Evolutionary conservation across 2,797 vertebrate species (phyloP), one percentile per base, ranked within the genome.

Genomic region (Epinephelus malabaricus): DNA sequence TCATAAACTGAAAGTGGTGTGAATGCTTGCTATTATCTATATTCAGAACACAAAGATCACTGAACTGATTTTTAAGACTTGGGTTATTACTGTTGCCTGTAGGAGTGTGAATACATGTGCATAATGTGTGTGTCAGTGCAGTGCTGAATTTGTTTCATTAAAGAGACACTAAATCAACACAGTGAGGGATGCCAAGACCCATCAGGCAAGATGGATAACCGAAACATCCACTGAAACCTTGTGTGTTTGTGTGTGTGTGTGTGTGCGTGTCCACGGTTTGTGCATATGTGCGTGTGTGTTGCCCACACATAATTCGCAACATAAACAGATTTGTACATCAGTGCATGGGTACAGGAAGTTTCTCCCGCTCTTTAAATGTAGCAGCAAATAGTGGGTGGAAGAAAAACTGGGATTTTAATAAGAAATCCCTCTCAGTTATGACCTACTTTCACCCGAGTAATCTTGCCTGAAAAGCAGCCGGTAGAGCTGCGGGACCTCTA

Each of bases 101-200:
- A 27, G 15, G 63, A 53, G n/a, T 73, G 73, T 61, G 65, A 61
- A 13, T 67, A 38, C 38, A 8, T 7, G 27, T 50, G 23, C 15
- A 11, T 67, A 43, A 55, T 25, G 46, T 61, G 47, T 56, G 67
- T 45, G 45, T 79, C 63, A 61, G 71, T 70, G 53, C 82, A 67
- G 72, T 79, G 88, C 88, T 89, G 85, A 91, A 94, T 90, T 75
- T 77, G 75, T 92, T 93, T 93, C 86, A 93, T 93, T 93, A 88
- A 89, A 90, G 81, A 89, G 72, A 91, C 83, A 87, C 85, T 91
- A 90, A 92, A 94, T 93, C 88, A 92, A 84, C 88, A 82, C 82
- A 75, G 84, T 70, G 85, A 86, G 61, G 61, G 78, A 85, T 80
- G 88, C 79, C 89, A 87, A 76, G 69, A 78, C 66, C 82, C 60